Percentiles rank a stretch among this genome's conserved stretches.
Conservation (phyloP, 2,888 invertebrate genomes). For the Caenorhabditis auriculariae region DNA sequence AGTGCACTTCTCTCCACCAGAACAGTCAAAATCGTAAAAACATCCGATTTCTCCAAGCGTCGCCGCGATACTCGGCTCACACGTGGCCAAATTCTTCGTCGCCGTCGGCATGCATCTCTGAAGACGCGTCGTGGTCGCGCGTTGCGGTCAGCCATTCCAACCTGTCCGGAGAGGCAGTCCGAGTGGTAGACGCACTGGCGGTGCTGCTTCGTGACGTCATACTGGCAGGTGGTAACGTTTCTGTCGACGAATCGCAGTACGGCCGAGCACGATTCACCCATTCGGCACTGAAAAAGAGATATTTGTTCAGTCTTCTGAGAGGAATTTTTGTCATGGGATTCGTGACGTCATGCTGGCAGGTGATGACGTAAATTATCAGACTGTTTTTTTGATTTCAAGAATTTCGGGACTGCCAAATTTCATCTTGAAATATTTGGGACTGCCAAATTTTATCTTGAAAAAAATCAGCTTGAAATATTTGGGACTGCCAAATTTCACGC, state of each 20-base stretch:
- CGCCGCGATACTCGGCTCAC: conserved; percentile 22
- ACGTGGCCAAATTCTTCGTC: conserved; percentile 13
- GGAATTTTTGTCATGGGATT: neutral
- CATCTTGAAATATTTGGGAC: no score
- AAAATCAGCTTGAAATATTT: no score
- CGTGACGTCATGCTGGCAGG: neutral
- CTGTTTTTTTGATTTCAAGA: no score
- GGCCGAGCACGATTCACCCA: conserved; percentile 42
- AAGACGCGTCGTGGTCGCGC: neutral
- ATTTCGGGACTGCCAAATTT: no score
- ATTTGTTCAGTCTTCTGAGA: neutral
- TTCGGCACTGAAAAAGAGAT: conserved; percentile 32
- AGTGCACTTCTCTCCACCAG: conserved; percentile 41
- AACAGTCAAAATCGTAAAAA: conserved; percentile 40
- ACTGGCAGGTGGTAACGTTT: conserved; percentile 35
- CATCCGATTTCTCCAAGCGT: conserved; percentile 25
- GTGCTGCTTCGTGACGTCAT: conserved; percentile 30
- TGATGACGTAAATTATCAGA: no score
- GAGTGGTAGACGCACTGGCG: conserved; percentile 34
- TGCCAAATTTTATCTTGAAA: no score
- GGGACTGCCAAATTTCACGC: no score
- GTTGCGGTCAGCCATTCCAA: neutral
- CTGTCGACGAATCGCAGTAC: conserved; percentile 25
- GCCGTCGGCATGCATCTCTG: conserved; percentile 15
- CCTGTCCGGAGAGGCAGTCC: conserved; percentile 39